phyloP scores from a whole-genome alignment of 2,888 invertebrate species.

The Calephelis perditalis region DNA sequence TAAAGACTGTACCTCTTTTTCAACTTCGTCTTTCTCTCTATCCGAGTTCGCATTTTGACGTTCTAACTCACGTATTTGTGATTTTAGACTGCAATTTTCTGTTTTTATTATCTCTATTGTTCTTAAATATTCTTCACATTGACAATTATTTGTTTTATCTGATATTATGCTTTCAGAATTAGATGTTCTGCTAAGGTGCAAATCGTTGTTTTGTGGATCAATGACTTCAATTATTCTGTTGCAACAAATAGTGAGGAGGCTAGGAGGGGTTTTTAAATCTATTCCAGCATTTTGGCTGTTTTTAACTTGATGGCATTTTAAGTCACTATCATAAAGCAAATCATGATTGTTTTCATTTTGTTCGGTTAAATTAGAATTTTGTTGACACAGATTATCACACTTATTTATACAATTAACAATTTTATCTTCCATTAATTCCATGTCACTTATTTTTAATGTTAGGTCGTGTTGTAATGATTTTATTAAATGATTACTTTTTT shows the following conservation, averaged over 20 bases:
- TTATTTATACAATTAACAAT: slow-evolving; percentile 44
- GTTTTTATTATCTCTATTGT: slow-evolving; percentile 31
- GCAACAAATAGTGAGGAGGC: slow-evolving; percentile 55
- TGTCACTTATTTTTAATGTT: slow-evolving; percentile 42
- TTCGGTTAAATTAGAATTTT: neutral
- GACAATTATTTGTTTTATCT: slow-evolving; percentile 32
- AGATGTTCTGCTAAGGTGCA: slow-evolving; percentile 29
- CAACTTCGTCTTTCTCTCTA: slow-evolving; percentile 48
- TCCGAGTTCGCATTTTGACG: slow-evolving; percentile 41
- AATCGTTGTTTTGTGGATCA: slow-evolving; percentile 39
- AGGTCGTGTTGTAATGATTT: slow-evolving; percentile 43
- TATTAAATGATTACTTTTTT: slow-evolving; percentile 38
- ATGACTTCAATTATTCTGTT: slow-evolving; percentile 48
- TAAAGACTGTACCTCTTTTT: slow-evolving; percentile 49
- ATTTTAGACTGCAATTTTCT: slow-evolving; percentile 42
- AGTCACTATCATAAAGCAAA: neutral
- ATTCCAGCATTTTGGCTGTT: neutral
- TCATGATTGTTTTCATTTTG: neutral
- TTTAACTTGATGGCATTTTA: neutral
- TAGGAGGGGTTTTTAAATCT: slow-evolving; percentile 42
- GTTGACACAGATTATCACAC: slow-evolving; percentile 34
- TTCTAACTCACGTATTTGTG: slow-evolving; percentile 40
- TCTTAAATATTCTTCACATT: slow-evolving; percentile 26
- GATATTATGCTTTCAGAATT: slow-evolving; percentile 22
- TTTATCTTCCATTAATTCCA: slow-evolving; percentile 44